Conservation (phyloP, 2,113 vertebrate species). For the Elephantulus edwardii region DNA sequence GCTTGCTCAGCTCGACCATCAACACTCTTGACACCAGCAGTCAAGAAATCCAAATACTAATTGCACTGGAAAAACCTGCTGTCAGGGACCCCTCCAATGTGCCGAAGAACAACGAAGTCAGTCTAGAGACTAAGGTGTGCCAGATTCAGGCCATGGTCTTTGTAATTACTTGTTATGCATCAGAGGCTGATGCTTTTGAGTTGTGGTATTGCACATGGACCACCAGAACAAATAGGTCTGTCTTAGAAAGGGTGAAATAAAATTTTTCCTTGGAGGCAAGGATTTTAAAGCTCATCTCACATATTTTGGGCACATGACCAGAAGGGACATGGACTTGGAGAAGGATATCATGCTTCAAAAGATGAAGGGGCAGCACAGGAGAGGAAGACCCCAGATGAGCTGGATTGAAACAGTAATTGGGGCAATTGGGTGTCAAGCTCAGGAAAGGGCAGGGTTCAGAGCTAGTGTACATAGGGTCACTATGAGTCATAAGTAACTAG, state of each 20-base stretch:
- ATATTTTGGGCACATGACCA: not conserved
- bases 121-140: no score
- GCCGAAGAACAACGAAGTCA: not conserved
- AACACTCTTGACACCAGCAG: no score
- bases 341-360: not conserved
- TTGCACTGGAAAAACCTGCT: not conserved
- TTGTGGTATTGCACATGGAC: not conserved
- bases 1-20: no score
- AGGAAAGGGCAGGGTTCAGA: not conserved
- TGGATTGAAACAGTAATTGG: not conserved
- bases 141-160: no score
- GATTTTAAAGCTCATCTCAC: no score
- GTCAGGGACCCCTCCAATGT: not conserved
- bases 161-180: no score
- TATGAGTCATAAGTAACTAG: not conserved
- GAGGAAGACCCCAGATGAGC: not conserved
- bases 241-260: not conserved
- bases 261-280: not conserved
- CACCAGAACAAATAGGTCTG: not conserved
- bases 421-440: not conserved
- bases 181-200: not conserved
- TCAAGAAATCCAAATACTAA: no score
- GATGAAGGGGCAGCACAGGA: not conserved
- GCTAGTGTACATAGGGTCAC: not conserved
- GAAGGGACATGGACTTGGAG: not conserved